Evolutionary conservation across 2,113 vertebrate genomes (phyloP).

Genomic region (Brachirus orientalis): DNA sequence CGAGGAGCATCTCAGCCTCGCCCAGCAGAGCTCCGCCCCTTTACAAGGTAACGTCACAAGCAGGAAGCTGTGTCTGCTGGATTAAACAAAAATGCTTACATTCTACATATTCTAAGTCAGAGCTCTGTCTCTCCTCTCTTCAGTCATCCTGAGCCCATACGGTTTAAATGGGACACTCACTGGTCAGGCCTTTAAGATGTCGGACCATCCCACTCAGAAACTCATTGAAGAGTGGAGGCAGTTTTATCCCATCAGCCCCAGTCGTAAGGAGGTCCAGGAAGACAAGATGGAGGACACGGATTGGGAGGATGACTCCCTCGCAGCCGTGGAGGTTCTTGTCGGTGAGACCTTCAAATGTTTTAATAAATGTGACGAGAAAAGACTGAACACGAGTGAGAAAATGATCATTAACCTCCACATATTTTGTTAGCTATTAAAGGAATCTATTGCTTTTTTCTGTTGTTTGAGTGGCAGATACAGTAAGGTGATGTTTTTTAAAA

Average conservation of each 20-base stretch:
- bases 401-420: too few species aligned
- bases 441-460: not conserved
- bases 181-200: conserved; percentile 98
- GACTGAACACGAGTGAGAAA: too few species aligned
- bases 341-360: conserved; percentile 82
- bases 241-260: conserved; percentile 95
- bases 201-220: conserved; percentile 96
- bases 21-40: conserved; percentile 93
- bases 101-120: too few species aligned
- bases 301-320: conserved; percentile 98
- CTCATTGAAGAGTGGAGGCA: conserved; percentile 99
- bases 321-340: conserved; percentile 97
- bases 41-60: conserved; percentile 87
- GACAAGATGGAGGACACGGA: conserved; percentile 95
- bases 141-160: conserved; percentile 98
- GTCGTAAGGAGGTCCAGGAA: conserved; percentile 89
- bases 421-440: too few species aligned
- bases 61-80: not conserved
- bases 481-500: too few species aligned
- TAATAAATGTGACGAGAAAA: too few species aligned
- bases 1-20: conserved; percentile 94
- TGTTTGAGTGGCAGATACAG: too few species aligned
- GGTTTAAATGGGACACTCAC: conserved; percentile 97
- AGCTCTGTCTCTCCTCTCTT: not conserved
- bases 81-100: not conserved